Evolutionary conservation across 2,113 vertebrate species (phyloP).

Genomic region (Antennarius striatus): DNA sequence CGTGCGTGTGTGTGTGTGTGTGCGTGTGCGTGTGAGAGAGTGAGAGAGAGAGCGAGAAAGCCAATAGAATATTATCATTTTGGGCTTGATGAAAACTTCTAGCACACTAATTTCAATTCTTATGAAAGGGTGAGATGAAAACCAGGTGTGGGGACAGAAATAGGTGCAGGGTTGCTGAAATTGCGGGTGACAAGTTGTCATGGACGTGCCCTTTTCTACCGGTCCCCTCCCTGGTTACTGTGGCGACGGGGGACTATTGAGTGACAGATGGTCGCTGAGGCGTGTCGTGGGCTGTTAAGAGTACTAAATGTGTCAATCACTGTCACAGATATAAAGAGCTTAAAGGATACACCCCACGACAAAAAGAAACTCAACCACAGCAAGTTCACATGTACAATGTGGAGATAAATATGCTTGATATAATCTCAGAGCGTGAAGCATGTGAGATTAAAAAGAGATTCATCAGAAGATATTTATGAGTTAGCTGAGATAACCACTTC

Average conservation of each 20-base stretch:
- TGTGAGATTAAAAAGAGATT: no score
- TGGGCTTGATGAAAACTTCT: neutral
- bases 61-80: neutral
- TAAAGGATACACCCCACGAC: constrained; percentile 35
- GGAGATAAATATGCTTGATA: neutral
- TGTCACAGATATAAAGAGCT: constrained; percentile 59
- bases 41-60: no score
- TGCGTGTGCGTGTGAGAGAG: no score
- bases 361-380: constrained; percentile 15
- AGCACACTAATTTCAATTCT: neutral
- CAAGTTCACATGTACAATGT: neutral
- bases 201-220: constrained; percentile 55
- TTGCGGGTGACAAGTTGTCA: constrained; percentile 62
- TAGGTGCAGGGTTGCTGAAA: constrained; percentile 38
- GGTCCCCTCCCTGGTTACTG: constrained; percentile 54
- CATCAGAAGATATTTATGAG: neutral
- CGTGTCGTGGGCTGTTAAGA: constrained; percentile 58
- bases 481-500: neutral
- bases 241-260: constrained; percentile 53
- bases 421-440: neutral
- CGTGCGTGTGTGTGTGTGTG: neutral
- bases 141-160: neutral
- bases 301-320: constrained; percentile 65
- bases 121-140: neutral
- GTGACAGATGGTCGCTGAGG: constrained; percentile 68